Percentiles rank a stretch among this genome's conserved stretches.
Conservation (phyloP, 2,888 invertebrate genomes). For the Anticlea derivata region DNA sequence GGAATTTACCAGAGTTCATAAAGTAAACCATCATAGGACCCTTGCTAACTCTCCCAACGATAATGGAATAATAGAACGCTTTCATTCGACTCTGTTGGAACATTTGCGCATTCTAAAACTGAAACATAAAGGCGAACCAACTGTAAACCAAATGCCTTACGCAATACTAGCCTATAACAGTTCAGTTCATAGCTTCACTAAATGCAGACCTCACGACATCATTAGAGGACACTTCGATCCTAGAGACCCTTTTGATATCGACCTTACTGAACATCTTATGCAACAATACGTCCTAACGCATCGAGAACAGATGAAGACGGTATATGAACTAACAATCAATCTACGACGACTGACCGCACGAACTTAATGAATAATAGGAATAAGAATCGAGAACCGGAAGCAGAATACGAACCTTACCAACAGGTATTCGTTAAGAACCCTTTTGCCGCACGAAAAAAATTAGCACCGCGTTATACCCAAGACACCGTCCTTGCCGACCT, state of each 20-base stretch:
- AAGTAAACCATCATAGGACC: constrained; percentile 28
- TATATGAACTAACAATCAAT: neutral
- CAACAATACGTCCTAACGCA: constrained; percentile 36
- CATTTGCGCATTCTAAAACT: too few species aligned
- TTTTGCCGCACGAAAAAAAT: constrained; percentile 33
- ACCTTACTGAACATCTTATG: constrained; percentile 33
- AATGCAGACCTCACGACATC: too few species aligned
- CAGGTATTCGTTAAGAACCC: constrained; percentile 35
- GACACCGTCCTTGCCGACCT: constrained; percentile 37
- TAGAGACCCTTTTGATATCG: constrained; percentile 36
- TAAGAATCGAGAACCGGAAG: constrained; percentile 28
- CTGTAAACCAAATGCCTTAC: too few species aligned
- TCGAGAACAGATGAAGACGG: neutral
- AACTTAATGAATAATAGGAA: neutral
- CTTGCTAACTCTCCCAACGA: constrained; percentile 27
- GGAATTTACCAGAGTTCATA: constrained; percentile 28
- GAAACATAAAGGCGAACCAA: too few species aligned
- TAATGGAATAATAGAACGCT: constrained; percentile 27
- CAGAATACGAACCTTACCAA: constrained; percentile 28
- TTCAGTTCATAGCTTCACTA: too few species aligned
- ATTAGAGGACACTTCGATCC: too few species aligned
- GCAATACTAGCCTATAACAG: too few species aligned
- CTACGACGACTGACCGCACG: neutral
- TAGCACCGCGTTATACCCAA: constrained; percentile 36
- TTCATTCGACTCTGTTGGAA: constrained; percentile 15